Percentiles rank a stretch among this genome's conserved stretches.
phyloP scores from a whole-genome alignment of 2,113 vertebrate species.

The Hyla sarda region DNA sequence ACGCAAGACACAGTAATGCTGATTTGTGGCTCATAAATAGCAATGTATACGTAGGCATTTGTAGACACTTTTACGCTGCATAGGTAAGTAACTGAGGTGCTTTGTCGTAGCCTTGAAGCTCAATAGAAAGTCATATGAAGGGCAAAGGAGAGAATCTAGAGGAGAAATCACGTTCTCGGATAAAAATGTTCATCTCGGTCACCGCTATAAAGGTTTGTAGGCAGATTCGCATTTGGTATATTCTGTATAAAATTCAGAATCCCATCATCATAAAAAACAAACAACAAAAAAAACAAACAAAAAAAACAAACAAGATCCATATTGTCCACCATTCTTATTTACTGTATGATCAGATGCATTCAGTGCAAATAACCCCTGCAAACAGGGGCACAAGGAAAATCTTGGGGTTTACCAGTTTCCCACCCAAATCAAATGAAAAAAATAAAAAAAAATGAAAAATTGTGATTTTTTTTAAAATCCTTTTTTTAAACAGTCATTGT shows the following conservation, averaged over 20 bases:
- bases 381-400: background rate
- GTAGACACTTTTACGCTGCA: conserved; percentile 29
- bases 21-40: conserved; percentile 41
- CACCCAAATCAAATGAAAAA: background rate
- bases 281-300: background rate
- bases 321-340: background rate
- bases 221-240: conserved; percentile 44
- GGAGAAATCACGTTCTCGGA: conserved; percentile 13
- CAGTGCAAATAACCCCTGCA: conserved; percentile 18
- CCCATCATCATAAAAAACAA: background rate
- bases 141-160: conserved; percentile 12
- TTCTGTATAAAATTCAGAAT: conserved; percentile 30
- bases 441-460: background rate
- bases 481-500: too few species aligned
- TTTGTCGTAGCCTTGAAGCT: conserved; percentile 27
- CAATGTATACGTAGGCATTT: conserved; percentile 38
- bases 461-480: background rate
- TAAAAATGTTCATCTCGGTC: conserved; percentile 27
- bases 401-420: background rate
- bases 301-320: background rate
- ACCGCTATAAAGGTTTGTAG: conserved; percentile 36
- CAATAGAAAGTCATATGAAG: conserved; percentile 35
- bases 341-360: conserved; percentile 2
- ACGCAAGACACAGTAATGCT: conserved; percentile 4
- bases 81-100: conserved; percentile 50